Base-by-base conservation (phyloP, 2,113 vertebrate species). In the Psephotus haematonotus region DNA sequence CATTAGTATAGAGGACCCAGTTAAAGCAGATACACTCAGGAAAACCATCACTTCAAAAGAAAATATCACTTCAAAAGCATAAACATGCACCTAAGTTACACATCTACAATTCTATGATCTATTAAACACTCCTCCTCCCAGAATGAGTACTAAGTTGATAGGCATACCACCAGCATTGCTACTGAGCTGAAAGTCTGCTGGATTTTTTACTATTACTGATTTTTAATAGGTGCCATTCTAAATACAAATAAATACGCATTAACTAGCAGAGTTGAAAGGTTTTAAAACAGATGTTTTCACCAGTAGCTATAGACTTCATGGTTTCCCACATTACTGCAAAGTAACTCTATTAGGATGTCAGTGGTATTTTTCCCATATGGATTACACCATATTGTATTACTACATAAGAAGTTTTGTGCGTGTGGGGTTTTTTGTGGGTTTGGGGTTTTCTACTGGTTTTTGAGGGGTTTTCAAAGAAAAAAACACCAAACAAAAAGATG, bases 71-170 rank as follows among this genome's bases (percentile, higher is more conserved):
- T 57, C 23, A 46, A 82, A 92, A 90, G 23, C 25, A 75, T 19
- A 17, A 46, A 59, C 8, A 12, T 9, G 33, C 39, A 79, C 29
- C 47, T 64, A 75, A 44, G 17, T 41, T 39, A 70, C 7, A 35
- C 7, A 17, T 19, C 11, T 68, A 59, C n/a, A 59, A 59, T 35
- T 59, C 33, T 35, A 24, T 35, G 22, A 16, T 23, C 20, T 9
- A 59, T 71, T 7, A 82, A 64, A 83, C 3, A 37, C 23, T 33
- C 28, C 27, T 67, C 29, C 10, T 33, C 31, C 8, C 4, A 44
- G 6, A 35, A 28, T 0, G 0, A 75, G 9, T 37, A 46, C n/a
- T 37, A 31, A 14, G 2, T 2, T 31, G 44, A 29, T 23, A 77
- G 39, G 31, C 7, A 37, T 3, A 44, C 3, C 43, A 35, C 47